Conservation (phyloP, 2,888 invertebrate genomes). For the Xestia sexstrigata region DNA sequence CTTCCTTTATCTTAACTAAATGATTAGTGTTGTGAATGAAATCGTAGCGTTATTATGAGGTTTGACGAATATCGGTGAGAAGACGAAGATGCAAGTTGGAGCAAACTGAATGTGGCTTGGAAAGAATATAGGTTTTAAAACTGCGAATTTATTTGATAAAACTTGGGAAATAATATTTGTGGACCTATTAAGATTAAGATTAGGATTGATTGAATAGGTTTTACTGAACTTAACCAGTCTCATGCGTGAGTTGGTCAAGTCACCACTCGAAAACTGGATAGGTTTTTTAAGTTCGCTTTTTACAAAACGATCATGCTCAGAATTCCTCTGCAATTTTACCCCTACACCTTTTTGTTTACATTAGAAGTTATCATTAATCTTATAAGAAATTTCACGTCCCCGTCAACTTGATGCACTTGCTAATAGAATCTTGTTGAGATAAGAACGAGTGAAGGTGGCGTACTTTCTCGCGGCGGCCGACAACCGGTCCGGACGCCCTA, state of each 20-base stretch:
- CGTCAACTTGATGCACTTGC: constrained; percentile 18
- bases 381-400: constrained; percentile 38
- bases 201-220: too few species aligned
- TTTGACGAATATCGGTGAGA: background rate
- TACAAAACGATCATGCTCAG: background rate
- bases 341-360: constrained; percentile 11
- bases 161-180: background rate
- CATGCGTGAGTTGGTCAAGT: background rate
- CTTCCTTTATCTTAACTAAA: constrained; percentile 35
- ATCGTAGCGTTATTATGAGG: background rate
- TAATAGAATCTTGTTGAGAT: constrained; percentile 38
- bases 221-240: background rate
- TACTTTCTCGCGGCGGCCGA: constrained; percentile 50
- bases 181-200: background rate
- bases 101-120: background rate
- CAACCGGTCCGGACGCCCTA: constrained; percentile 59
- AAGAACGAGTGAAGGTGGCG: constrained; percentile 49
- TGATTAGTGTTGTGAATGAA: background rate
- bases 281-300: background rate
- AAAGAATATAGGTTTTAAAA: background rate
- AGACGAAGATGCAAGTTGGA: background rate
- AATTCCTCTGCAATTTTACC: background rate
- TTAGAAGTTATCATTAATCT: constrained; percentile 32
- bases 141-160: background rate
- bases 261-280: background rate